phyloP scores from a whole-genome alignment of 2,888 invertebrate genomes.

The Mantis religiosa region DNA sequence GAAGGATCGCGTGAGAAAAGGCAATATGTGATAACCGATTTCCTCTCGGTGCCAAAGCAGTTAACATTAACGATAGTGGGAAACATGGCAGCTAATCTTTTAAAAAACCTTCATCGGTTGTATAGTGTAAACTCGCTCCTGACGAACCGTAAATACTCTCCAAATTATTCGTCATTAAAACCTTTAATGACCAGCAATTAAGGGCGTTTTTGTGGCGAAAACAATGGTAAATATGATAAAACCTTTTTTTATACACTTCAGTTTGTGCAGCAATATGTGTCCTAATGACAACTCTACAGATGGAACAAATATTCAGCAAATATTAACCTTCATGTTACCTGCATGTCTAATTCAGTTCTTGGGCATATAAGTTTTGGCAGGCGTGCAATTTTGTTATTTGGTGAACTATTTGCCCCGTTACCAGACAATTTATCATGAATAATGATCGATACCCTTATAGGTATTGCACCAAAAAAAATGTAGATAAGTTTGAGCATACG shows the following conservation, averaged over 20 bases:
- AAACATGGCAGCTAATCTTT: neutral
- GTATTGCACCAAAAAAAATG: no score
- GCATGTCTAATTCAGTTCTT: no score
- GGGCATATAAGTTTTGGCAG: no score
- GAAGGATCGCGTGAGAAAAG: neutral
- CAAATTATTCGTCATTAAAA: neutral
- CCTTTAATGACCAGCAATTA: neutral
- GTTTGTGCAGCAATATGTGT: neutral
- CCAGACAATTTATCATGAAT: no score
- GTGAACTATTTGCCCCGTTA: no score
- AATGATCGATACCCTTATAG: no score
- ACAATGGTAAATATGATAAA: neutral
- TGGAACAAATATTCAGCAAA: no score
- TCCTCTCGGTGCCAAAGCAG: neutral
- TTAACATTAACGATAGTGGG: neutral
- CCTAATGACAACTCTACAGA: no score
- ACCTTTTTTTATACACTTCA: neutral
- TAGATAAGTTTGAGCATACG: no score
- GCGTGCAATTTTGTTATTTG: no score
- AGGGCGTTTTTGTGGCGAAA: neutral
- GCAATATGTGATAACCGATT: neutral
- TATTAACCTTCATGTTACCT: no score
- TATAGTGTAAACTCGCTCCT: neutral
- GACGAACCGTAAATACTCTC: neutral
- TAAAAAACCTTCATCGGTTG: neutral